These are phyloP conservation scores for Hypolimnas misippus DNA, from an alignment of 2,888 invertebrate genomes.

Conservation along the genomic window DNA sequence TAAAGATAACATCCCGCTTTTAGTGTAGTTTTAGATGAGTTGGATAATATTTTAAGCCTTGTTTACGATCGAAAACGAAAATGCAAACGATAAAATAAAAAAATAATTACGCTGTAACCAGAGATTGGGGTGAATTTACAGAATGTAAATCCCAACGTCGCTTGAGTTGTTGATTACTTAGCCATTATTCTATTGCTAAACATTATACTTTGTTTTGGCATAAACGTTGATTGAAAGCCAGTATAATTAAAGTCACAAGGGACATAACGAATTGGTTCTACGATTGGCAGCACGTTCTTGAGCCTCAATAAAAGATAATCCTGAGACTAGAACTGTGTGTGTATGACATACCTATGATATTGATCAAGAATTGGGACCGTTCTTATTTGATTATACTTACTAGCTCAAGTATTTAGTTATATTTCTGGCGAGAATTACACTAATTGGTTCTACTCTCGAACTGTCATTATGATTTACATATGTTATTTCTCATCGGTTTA, in stretches of 20 bases:
- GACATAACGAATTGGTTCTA: background rate
- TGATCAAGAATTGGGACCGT: no score
- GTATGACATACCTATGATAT: no score
- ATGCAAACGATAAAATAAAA: slow-evolving; percentile 45
- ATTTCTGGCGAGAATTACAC: no score
- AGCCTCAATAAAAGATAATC: background rate
- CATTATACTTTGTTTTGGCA: background rate
- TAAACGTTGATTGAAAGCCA: background rate
- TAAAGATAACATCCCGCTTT: background rate
- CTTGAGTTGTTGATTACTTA: background rate
- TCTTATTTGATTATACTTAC: no score
- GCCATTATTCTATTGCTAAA: background rate
- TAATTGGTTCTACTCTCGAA: no score
- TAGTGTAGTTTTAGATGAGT: slow-evolving; percentile 14
- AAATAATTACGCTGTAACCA: slow-evolving; percentile 41
- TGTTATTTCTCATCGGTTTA: no score
- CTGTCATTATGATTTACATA: no score
- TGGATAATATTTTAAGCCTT: slow-evolving; percentile 45
- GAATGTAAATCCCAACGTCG: no score
- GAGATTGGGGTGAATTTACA: slow-evolving; percentile 20
- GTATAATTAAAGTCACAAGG: background rate
- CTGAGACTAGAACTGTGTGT: no score
- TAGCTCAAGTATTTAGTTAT: no score
- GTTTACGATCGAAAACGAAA: slow-evolving; percentile 51
- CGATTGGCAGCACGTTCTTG: background rate